Evolutionary conservation across 2,113 vertebrate genomes (phyloP).

Genomic region (Lampris incognitus): DNA sequence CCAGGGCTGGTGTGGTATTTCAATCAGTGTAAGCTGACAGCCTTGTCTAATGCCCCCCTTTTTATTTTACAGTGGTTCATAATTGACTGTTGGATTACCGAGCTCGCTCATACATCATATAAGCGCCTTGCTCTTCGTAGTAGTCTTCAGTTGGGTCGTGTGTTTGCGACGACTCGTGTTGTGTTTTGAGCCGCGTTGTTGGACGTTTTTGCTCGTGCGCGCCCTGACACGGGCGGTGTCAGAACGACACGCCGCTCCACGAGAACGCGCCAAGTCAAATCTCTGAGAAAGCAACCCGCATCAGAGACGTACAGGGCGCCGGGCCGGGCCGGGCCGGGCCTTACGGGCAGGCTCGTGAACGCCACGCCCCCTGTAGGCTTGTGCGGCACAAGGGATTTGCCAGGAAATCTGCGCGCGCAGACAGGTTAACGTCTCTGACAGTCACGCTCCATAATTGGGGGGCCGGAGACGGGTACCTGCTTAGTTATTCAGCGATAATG

Average conservation of each 20-base stretch:
- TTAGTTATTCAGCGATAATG: constrained; percentile 78
- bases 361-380: constrained; percentile 24
- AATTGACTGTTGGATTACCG: constrained; percentile 59
- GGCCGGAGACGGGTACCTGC: constrained; percentile 17
- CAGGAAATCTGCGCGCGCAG: constrained; percentile 57
- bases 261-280: not conserved
- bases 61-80: constrained; percentile 64
- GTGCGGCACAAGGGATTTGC: constrained; percentile 48
- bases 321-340: not conserved
- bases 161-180: not conserved
- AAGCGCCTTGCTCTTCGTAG: constrained; percentile 24
- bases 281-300: too few relatives aligned
- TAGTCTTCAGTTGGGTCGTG: constrained; percentile 25
- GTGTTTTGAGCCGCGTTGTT: too few relatives aligned
- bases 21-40: constrained; percentile 69
- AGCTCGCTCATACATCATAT: constrained; percentile 41
- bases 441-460: constrained; percentile 74
- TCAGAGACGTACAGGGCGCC: too few relatives aligned
- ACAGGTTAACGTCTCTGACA: constrained; percentile 69
- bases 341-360: constrained; percentile 34
- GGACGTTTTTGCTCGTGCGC: too few relatives aligned
- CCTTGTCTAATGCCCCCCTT: constrained; percentile 69
- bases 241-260: constrained; percentile 17
- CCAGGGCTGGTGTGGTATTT: constrained; percentile 49
- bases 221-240: constrained; percentile 26